Base-by-base conservation (phyloP, 2,888 invertebrate genomes). In the Axea sp. region DNA sequence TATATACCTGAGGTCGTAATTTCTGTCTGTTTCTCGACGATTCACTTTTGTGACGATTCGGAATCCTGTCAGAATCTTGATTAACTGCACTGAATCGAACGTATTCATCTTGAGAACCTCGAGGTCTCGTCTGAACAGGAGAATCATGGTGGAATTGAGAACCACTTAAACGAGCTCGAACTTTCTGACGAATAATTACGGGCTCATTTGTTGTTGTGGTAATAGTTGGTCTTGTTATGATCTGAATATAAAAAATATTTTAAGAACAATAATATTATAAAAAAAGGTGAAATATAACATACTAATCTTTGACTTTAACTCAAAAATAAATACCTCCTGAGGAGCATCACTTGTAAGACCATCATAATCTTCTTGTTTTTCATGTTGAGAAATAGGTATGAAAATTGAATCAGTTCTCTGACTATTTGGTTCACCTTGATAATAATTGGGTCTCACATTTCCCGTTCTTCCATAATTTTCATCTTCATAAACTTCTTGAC, bases 61-160 rank as follows among this genome's bases (percentile, higher is more conserved):
- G 15, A n/a, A 41, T 17, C 37, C 30, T 39, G 1, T 72, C 62
- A 0, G 69, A 57, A 30, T 73, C 82, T 14, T 83, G 79, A 64
- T 83, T 86, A 2, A 85, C 82, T 1, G 82, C 83, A 73, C 83
- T 85, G 69, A 87, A 86, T 4, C 84, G 83, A 1, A 87, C 87
- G 68, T 84, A 87, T 17, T 87, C 87, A 49, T 86, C 85, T 45
- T 86, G 84, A 1, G 83, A 67, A 26, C 84, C 84, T 6, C 81
- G 78, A 1, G 84, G 81, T n/a, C 80, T 81, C 0, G 85, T 86
- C 30, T 87, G 87, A 7, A 87, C 76, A 1, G 76, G 47, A 0
- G 87, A 77, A 26, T 87, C 87, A 0, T 79, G 81, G 9, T 83
- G 85, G 6, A 64, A 43, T 3, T 84, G 83, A 0, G 77, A 73